phyloP scores from a whole-genome alignment of 2,113 vertebrate genomes.

The Myotis yumanensis region DNA sequence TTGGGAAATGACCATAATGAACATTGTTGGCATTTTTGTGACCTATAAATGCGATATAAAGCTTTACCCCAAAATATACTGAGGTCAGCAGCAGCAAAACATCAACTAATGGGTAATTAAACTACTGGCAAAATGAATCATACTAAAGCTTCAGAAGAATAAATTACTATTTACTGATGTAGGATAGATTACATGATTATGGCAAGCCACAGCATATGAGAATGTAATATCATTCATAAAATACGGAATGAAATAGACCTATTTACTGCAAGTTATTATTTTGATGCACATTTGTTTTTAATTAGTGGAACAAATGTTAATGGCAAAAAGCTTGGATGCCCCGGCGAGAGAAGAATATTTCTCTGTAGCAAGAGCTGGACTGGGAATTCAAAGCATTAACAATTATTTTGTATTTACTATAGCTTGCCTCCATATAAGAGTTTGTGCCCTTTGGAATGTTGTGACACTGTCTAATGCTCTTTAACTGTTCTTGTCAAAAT shows the following conservation, averaged over 20 bases:
- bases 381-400: slow-evolving; percentile 8
- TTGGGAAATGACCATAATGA: slow-evolving; percentile 62
- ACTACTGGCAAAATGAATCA: slow-evolving; percentile 54
- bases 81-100: slow-evolving; percentile 61
- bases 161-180: slow-evolving; percentile 68
- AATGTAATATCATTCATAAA: slow-evolving; percentile 54
- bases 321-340: slow-evolving; percentile 6
- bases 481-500: slow-evolving; percentile 42
- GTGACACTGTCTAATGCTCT: background rate
- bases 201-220: slow-evolving; percentile 50
- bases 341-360: background rate
- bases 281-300: slow-evolving; percentile 51
- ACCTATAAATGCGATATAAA: slow-evolving; percentile 62
- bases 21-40: slow-evolving; percentile 71
- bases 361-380: background rate
- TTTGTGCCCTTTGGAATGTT: slow-evolving; percentile 23
- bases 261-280: slow-evolving; percentile 54
- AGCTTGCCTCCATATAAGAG: background rate
- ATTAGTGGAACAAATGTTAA: slow-evolving; percentile 62
- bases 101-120: slow-evolving; percentile 56
- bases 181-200: slow-evolving; percentile 60
- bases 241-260: slow-evolving; percentile 58
- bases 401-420: slow-evolving; percentile 47
- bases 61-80: slow-evolving; percentile 50
- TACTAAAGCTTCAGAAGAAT: slow-evolving; percentile 58